Percentiles rank a stretch among this genome's conserved stretches.
Conservation (phyloP, 2,797 vertebrate species). For the Phataginus tetradactyla region DNA sequence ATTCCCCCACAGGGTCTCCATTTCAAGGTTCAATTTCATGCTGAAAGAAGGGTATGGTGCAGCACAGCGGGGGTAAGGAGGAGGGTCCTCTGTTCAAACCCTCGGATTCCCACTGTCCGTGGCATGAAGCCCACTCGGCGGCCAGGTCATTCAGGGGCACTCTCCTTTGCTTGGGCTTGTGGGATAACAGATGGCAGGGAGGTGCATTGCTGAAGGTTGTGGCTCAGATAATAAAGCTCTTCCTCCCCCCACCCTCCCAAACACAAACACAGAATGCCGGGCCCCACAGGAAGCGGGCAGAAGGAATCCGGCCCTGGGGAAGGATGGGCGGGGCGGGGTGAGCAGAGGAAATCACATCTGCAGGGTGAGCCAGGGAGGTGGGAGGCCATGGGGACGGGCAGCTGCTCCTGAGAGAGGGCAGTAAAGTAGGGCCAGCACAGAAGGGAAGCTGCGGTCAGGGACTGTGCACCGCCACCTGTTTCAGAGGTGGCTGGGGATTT, state of each 20-base stretch:
- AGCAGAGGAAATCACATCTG: conserved; percentile 34
- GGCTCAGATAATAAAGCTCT: conserved; percentile 9
- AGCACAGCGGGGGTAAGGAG: not conserved
- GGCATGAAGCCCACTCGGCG: not conserved
- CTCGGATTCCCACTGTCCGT: not conserved
- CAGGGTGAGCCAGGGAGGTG: not conserved
- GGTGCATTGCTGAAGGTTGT: not conserved
- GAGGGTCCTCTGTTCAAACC: not conserved
- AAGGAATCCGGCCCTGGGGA: not conserved
- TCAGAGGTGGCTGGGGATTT: not conserved
- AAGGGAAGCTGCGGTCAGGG: conserved; percentile 6
- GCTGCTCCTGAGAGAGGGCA: not conserved
- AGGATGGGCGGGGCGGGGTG: conserved; percentile 37
- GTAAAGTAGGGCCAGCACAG: not conserved
- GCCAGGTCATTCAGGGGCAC: not conserved
- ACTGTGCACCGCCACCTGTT: not conserved
- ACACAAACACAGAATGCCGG: not conserved
- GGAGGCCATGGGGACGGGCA: not conserved
- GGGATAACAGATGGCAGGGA: not conserved
- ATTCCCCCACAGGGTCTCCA: not conserved
- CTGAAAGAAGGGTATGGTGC: not conserved
- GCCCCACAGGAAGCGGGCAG: conserved; percentile 45
- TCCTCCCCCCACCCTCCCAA: not conserved
- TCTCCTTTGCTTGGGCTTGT: not conserved
- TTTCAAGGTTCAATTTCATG: not conserved